Conservation (phyloP, 1,140 invertebrate genomes). For the Proctacanthus coquilletti region DNA sequence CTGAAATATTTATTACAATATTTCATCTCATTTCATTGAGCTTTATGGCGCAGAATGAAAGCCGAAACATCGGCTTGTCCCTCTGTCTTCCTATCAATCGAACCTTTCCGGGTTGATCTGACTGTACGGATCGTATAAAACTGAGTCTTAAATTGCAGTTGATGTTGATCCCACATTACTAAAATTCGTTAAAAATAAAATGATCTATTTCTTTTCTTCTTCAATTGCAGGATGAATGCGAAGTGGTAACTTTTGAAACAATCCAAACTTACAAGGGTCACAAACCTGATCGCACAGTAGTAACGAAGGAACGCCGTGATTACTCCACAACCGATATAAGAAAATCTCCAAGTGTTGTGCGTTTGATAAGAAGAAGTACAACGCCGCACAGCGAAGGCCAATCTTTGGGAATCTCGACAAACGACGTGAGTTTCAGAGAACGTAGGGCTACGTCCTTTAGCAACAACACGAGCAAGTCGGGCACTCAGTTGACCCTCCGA, state of each 20-base stretch:
- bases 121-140: too few species aligned
- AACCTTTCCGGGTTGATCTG: too few species aligned
- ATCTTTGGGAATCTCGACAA: background rate
- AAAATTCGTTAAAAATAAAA: too few species aligned
- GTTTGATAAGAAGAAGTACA: conserved; percentile 2
- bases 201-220: background rate
- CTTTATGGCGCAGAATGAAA: too few species aligned
- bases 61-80: too few species aligned
- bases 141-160: too few species aligned
- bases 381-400: conserved; percentile 3
- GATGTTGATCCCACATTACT: too few species aligned
- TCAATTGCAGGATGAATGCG: conserved; percentile 26
- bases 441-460: background rate
- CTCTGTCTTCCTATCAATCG: too few species aligned
- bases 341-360: conserved; percentile 3
- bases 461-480: background rate
- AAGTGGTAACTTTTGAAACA: conserved; percentile 42
- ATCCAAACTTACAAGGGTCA: conserved; percentile 41
- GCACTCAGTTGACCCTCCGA: conserved; percentile 1
- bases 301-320: conserved; percentile 31
- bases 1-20: too few species aligned
- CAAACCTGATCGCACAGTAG: conserved; percentile 38
- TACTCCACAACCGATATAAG: background rate
- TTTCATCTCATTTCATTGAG: too few species aligned
- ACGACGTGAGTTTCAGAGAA: conserved; percentile 1